Evolutionary conservation across 2,797 vertebrate species (phyloP).

Genomic region (Chelonia mydas): DNA sequence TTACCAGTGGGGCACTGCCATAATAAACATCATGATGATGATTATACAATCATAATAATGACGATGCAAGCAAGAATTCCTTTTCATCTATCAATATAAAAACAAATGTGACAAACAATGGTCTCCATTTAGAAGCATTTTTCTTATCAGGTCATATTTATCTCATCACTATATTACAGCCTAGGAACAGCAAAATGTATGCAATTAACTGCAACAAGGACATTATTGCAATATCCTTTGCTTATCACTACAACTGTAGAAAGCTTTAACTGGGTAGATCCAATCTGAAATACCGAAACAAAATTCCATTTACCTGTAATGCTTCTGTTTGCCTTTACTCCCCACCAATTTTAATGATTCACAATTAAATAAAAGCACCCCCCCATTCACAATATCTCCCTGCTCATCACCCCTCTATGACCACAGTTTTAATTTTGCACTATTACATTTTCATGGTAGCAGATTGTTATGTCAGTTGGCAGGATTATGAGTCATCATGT

Average conservation of each 20-base stretch:
- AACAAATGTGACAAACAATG: background rate
- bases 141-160: rapidly evolving
- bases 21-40: background rate
- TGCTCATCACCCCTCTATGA: background rate
- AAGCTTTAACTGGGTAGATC: background rate
- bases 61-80: background rate
- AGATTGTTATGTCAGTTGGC: conserved; percentile 31
- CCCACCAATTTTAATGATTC: background rate
- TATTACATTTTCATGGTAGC: background rate
- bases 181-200: background rate
- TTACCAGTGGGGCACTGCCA: background rate
- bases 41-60: background rate
- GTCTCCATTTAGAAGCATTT: background rate
- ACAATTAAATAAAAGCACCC: conserved; percentile 38
- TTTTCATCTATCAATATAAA: background rate
- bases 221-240: background rate
- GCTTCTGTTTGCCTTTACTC: background rate
- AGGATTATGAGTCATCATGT: conserved; percentile 16
- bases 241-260: background rate
- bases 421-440: conserved; percentile 15
- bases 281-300: background rate
- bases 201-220: background rate
- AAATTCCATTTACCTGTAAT: background rate
- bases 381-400: background rate
- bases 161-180: background rate